Conservation (phyloP, 2,888 invertebrate genomes). For the Malthinus flaveolus region DNA sequence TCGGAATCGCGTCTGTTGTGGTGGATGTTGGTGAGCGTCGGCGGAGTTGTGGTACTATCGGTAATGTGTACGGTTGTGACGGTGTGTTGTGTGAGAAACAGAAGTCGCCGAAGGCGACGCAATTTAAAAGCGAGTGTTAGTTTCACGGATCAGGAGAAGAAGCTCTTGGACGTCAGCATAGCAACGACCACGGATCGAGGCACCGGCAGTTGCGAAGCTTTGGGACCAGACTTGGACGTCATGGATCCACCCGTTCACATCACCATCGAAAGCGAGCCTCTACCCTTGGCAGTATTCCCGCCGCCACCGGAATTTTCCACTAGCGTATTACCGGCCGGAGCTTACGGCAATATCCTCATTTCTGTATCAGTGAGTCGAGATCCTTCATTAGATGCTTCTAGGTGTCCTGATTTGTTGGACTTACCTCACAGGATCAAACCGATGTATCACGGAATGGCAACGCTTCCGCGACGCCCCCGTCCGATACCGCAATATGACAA, state of each 20-base stretch:
- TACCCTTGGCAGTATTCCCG: constrained; percentile 54
- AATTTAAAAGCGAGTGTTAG: constrained; percentile 79
- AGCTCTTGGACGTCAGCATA: constrained; percentile 78
- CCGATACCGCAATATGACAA: constrained; percentile 80
- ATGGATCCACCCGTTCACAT: constrained; percentile 57
- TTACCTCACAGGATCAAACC: constrained; percentile 61
- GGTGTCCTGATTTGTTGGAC: constrained; percentile 81
- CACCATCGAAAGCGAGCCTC: constrained; percentile 58
- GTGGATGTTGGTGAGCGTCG: constrained; percentile 72
- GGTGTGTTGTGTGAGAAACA: constrained; percentile 59
- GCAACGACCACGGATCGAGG: constrained; percentile 68
- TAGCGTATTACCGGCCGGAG: constrained; percentile 58
- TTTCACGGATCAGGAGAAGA: constrained; percentile 87
- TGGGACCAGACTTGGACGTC: constrained; percentile 62
- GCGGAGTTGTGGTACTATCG: constrained; percentile 67
- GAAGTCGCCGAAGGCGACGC: constrained; percentile 62
- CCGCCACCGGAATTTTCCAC: constrained; percentile 65
- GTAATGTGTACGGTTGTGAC: constrained; percentile 65
- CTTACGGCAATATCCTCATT: constrained; percentile 80
- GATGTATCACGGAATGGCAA: constrained; percentile 54
- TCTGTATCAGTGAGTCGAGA: constrained; percentile 80
- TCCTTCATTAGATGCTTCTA: constrained; percentile 65
- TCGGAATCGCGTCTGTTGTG: constrained; percentile 74
- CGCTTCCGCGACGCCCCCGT: constrained; percentile 53
- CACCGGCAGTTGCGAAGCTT: constrained; percentile 59